Evolutionary conservation across 2,888 invertebrate genomes (phyloP).

Genomic region (Trisateles emortualis): DNA sequence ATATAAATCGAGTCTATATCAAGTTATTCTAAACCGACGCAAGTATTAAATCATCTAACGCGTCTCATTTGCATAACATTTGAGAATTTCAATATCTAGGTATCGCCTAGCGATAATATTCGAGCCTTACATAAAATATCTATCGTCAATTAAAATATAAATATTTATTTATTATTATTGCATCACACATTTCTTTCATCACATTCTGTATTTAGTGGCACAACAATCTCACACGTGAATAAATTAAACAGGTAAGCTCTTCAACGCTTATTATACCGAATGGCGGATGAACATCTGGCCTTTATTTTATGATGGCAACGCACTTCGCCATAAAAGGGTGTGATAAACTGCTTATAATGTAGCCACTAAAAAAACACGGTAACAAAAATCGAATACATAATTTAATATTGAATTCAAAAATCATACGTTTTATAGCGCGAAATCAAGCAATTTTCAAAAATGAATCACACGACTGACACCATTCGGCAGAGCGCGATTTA

Average conservation of each 20-base stretch:
- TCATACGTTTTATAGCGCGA: no score
- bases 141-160: conserved; percentile 20
- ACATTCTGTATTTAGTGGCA: neutral
- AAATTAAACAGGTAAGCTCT: conserved; percentile 22
- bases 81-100: conserved; percentile 5
- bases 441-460: no score
- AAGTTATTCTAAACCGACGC: no score
- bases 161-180: conserved; percentile 27
- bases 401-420: no score
- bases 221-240: conserved; percentile 11
- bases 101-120: neutral
- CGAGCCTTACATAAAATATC: conserved; percentile 21
- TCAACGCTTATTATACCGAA: conserved; percentile 36
- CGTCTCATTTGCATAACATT: conserved; percentile 8
- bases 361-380: conserved; percentile 17
- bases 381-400: conserved; percentile 12
- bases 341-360: conserved; percentile 23
- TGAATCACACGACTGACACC: no score
- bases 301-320: conserved; percentile 37
- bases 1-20: no score
- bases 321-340: conserved; percentile 33
- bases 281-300: conserved; percentile 45
- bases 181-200: conserved; percentile 23
- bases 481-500: no score
- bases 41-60: neutral